Evolutionary conservation across 1,140 invertebrate genomes (phyloP), one percentile per base, ranked within the genome.

Genomic region (Zelostemma sp.): DNA sequence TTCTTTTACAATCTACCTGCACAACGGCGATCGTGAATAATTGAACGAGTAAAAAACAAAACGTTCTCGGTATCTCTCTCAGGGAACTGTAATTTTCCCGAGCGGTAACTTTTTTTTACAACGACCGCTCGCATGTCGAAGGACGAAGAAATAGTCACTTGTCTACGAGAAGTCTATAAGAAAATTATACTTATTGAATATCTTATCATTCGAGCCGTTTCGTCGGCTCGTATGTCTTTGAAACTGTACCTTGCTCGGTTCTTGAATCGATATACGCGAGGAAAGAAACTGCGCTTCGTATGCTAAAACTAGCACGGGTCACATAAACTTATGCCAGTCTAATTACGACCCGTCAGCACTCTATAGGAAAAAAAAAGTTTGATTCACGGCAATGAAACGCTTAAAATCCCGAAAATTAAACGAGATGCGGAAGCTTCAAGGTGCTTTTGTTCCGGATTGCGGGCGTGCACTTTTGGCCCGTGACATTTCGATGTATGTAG

Each of bases 161-260:
- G 28, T 9, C 43, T 53, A 55, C 62, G 63, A 64, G 76, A 67
- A 56, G 80, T 55, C 72, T 71, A 82, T 83, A 84, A 84, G 82
- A 82, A 84, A 84, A 83, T 84, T 84, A 68, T 68, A 72, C 62
- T 50, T 62, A 55, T 47, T 76, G 67, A 80, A 79, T 83, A 78
- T 80, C 76, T 82, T 79, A 82, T 79, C 65, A 55, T 62, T 46
- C 28, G 35, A 55, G 49, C 43, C 40, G 50, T 45, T 65, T 15
- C 54, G 48, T 54, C 46, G 58, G 60, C 54, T 59, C 49, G 49
- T 25, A 25, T 35, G 41, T 66, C 59, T 66, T 55, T 38, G 17
- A 40, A 48, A 35, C 1, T 50, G 58, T 49, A 54, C 40, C 54
- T 70, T 62, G 28, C 40, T 57, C 46, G 38, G 57, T 71, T 59